Conservation (phyloP, 2,113 vertebrate species). For the Coracopsis vasa region DNA sequence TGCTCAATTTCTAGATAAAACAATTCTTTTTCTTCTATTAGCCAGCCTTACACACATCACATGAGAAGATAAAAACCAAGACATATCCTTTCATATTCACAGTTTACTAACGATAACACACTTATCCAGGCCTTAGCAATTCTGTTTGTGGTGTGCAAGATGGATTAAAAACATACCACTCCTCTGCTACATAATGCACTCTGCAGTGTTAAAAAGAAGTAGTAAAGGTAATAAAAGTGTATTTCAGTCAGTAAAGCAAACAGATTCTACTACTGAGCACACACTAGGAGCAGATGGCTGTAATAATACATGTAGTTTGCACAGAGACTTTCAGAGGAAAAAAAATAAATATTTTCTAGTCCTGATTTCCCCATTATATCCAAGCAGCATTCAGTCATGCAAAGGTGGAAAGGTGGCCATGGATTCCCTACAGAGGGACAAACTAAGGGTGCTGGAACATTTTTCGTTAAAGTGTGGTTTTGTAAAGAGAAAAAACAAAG, state of each 20-base stretch:
- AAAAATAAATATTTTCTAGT: background rate
- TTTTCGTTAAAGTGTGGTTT: background rate
- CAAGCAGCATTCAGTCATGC: background rate
- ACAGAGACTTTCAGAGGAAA: background rate
- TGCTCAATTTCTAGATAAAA: background rate
- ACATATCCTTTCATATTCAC: background rate
- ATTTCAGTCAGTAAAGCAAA: slow-evolving; percentile 34
- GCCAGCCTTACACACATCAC: background rate
- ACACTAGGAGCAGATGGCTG: background rate
- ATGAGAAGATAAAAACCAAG: background rate
- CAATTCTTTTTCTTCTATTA: background rate
- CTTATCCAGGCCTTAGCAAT: background rate
- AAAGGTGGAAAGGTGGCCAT: background rate
- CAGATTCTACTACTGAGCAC: background rate
- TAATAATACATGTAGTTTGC: background rate
- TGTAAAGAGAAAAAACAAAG: background rate
- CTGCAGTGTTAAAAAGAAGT: background rate
- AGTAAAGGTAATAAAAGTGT: slow-evolving; percentile 26
- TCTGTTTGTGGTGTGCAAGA: background rate
- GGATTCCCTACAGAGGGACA: background rate
- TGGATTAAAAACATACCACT: background rate
- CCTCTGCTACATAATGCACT: background rate
- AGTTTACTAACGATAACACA: background rate
- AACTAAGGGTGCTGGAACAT: background rate
- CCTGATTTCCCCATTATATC: background rate